These are phyloP conservation scores for Manis pentadactyla DNA, from an alignment of 2,797 vertebrate genomes.

Conservation along the genomic window DNA sequence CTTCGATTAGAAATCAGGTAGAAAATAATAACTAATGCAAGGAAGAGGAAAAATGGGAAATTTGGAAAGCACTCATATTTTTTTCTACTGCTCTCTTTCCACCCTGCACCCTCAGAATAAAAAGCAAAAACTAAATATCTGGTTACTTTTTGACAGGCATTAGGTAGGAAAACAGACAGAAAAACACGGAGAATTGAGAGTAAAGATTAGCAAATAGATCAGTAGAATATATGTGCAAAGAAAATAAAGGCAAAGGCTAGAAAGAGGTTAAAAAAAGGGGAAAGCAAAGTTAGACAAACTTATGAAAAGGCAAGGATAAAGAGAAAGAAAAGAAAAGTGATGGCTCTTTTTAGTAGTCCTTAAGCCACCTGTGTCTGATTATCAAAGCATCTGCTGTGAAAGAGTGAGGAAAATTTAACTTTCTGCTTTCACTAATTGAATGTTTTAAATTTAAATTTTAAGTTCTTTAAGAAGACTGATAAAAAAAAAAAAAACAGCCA, in stretches of 20 bases:
- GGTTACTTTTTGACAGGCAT: constrained; percentile 59
- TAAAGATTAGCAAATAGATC: neutral
- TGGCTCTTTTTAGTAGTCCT: constrained; percentile 53
- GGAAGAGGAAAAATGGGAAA: constrained; percentile 80
- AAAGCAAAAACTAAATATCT: constrained; percentile 60
- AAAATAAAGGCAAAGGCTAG: neutral
- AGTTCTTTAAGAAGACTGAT: constrained; percentile 48
- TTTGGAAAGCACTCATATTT: neutral
- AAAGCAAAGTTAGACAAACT: constrained; percentile 72
- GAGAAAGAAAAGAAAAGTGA: constrained; percentile 52
- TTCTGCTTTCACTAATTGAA: constrained; percentile 59
- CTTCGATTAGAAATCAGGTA: constrained; percentile 75
- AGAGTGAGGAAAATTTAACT: constrained; percentile 60
- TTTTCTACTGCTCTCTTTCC: constrained; percentile 15
- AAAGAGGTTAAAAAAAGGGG: constrained; percentile 43
- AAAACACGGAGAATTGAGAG: neutral
- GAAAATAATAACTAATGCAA: constrained; percentile 80
- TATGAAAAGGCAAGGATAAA: neutral
- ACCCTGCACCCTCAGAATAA: constrained; percentile 64
- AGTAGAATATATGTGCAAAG: neutral
- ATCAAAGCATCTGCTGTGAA: constrained; percentile 60
- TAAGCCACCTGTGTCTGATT: constrained; percentile 54
- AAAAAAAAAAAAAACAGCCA: neutral
- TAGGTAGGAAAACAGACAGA: neutral
- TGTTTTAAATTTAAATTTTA: constrained; percentile 66